Conservation (phyloP, 2,888 invertebrate species). For the Amphimallon solstitiale region DNA sequence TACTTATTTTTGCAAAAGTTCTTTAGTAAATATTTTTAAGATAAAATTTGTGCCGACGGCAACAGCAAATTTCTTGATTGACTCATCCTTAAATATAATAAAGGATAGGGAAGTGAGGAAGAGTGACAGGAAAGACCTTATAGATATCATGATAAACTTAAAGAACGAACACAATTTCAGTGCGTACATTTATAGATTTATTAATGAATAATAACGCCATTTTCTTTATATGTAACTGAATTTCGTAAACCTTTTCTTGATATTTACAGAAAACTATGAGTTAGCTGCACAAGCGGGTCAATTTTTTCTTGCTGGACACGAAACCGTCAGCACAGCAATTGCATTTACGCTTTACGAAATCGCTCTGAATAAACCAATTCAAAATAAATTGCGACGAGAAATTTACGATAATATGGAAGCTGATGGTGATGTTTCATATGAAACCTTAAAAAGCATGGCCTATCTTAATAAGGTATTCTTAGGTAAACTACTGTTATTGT, state of each 20-base stretch:
- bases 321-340: conserved; percentile 65
- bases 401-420: conserved; percentile 55
- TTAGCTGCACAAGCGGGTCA: conserved; percentile 59
- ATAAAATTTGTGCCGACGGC: conserved; percentile 54
- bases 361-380: conserved; percentile 61
- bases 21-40: conserved; percentile 55
- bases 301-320: conserved; percentile 66
- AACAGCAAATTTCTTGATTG: conserved; percentile 54
- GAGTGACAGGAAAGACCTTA: conserved; percentile 61
- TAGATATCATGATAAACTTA: conserved; percentile 61
- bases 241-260: too few relatives aligned
- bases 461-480: conserved; percentile 65
- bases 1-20: conserved; percentile 5
- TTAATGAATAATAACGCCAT: too few relatives aligned
- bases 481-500: conserved; percentile 52
- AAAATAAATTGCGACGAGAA: conserved; percentile 63
- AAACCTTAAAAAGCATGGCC: conserved; percentile 63
- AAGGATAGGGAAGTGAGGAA: conserved; percentile 52
- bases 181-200: conserved; percentile 35
- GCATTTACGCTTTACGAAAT: conserved; percentile 63
- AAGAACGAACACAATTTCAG: conserved; percentile 48
- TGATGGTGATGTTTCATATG: conserved; percentile 62
- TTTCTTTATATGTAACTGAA: too few relatives aligned
- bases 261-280: conserved; percentile 15
- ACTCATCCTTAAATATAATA: conserved; percentile 55